Evolutionary conservation across 2,113 vertebrate genomes (phyloP), one percentile per base, ranked within the genome.

Genomic region (Alligator sinensis): DNA sequence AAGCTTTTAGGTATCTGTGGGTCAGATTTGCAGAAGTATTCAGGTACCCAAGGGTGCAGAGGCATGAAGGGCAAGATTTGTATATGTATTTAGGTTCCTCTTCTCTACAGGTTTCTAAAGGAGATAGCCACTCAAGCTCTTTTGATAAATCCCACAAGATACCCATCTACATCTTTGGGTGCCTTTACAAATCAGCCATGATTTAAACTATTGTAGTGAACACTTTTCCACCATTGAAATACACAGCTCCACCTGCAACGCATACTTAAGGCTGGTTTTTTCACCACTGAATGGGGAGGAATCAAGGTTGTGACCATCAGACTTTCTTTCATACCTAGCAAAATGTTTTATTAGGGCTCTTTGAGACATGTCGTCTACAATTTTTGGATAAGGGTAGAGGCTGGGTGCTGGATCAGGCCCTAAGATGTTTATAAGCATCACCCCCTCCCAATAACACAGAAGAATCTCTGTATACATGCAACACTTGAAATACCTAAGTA

Each of bases 61-160:
- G 94, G 93, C 93, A 94, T 95, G 96, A 97, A 96, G 96, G 96
- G 96, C 95, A 96, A 96, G 96, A 97, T 96, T 96, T 95, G 96
- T 95, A 94, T 34, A 91, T 72, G 92, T 91, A 94, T 88, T 84
- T 92, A 95, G 96, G 95, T 95, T 94, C 90, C 93, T 95, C 95
- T 77, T 88, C 84, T 38, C 0, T 89, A 85, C 54, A 92, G 95
- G 92, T 96, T 97, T 95, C 95, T 88, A 93, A 96, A 84, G 86
- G 95, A 90, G 93, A 91, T 95, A 96, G 94, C 93, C 24, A 38
- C 70, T 11, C 38, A 74, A 74, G 47, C 21, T 24, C 22, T 7
- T 74, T 47, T 25, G 47, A 25, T 47, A 47, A 47, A 47, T 47
- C 47, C 8, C 47, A 47, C 47, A 47, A 47, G 7, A 47, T 47